Conservation (phyloP, 2,888 invertebrate species). For the Diarsia dahlii region DNA sequence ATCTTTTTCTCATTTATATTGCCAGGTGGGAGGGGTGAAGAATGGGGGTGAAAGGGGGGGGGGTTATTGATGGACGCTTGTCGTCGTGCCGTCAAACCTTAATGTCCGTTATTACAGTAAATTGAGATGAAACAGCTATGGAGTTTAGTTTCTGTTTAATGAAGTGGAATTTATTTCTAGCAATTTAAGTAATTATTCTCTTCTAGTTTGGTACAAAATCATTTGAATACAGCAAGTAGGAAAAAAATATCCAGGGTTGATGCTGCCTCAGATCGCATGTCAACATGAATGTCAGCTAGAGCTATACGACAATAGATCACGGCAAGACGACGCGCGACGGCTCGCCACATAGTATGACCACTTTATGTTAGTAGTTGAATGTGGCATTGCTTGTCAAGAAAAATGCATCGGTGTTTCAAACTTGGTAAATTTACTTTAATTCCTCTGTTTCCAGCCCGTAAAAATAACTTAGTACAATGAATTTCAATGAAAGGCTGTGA, state of each 20-base stretch:
- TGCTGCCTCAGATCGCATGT: no score
- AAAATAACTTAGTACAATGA: no score
- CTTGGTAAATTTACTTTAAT: no score
- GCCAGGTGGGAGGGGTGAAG: conserved; percentile 60
- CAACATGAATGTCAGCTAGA: no score
- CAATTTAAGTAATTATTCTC: not conserved
- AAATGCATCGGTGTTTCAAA: no score
- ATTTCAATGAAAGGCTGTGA: not conserved
- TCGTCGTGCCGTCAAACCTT: conserved; percentile 59
- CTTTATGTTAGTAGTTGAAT: no score
- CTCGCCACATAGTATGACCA: not conserved
- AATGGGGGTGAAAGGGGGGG: not conserved
- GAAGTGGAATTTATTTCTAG: conserved; percentile 10
- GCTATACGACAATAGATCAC: conserved; percentile 11
- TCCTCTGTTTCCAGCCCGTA: no score
- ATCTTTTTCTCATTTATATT: conserved; percentile 73
- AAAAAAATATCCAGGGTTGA: no score
- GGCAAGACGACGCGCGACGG: not conserved
- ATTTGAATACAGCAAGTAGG: no score
- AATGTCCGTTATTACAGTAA: conserved; percentile 60
- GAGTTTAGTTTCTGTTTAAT: conserved; percentile 16
- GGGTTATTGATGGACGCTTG: conserved; percentile 70
- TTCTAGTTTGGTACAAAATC: not conserved
- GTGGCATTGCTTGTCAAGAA: no score
- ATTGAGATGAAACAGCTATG: conserved; percentile 58